Conservation (phyloP, 2,888 invertebrate genomes). For the Hyposoter dolosus region DNA sequence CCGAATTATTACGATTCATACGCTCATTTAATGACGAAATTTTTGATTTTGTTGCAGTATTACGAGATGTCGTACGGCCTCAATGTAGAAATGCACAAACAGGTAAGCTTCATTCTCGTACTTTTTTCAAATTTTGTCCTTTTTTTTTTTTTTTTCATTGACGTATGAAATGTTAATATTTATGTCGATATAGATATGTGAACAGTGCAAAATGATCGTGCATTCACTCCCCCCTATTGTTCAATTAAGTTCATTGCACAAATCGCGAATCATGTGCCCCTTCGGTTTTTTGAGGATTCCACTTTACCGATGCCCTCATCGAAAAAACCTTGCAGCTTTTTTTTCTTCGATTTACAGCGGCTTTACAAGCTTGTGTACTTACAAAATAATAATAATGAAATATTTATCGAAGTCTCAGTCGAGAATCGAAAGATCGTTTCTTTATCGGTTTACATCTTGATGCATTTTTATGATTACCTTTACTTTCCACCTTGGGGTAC, state of each 20-base stretch:
- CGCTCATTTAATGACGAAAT: constrained; percentile 34
- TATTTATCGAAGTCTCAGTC: background rate
- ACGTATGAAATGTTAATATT: constrained; percentile 20
- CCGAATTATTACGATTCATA: background rate
- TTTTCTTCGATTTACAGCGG: no score
- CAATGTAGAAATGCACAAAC: constrained; percentile 98
- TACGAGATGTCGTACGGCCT: constrained; percentile 98
- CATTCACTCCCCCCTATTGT: background rate
- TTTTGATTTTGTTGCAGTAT: constrained; percentile 89
- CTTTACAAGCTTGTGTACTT: no score
- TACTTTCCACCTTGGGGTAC: no score
- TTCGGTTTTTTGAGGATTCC: constrained; percentile 10
- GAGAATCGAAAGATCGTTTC: no score
- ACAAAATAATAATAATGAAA: no score
- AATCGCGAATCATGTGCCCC: constrained; percentile 20
- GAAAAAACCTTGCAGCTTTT: no score
- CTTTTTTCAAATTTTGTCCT: background rate
- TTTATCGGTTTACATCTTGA: no score
- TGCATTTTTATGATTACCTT: no score
- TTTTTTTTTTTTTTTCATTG: background rate
- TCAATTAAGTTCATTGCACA: constrained; percentile 29
- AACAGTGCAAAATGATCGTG: background rate
- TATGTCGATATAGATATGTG: background rate
- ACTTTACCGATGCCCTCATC: constrained; percentile 13
- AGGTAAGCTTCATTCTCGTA: constrained; percentile 86